phyloP scores from a whole-genome alignment of 2,888 invertebrate species.

The Cryptophagus acutangulus region DNA sequence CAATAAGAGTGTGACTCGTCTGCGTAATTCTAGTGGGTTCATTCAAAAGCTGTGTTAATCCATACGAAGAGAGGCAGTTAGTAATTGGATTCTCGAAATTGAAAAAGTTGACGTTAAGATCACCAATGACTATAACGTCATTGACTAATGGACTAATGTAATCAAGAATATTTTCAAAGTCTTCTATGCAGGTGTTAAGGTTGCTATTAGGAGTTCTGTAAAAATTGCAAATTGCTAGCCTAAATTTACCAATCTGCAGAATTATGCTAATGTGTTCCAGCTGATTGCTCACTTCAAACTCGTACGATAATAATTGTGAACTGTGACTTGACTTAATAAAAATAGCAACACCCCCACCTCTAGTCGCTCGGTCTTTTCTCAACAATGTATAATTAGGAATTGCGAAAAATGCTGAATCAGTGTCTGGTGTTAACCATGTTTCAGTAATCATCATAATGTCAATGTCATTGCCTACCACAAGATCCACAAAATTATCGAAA shows the following conservation, averaged over 20 bases:
- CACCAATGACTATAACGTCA: background rate
- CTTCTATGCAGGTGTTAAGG: background rate
- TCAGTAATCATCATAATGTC: background rate
- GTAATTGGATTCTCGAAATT: background rate
- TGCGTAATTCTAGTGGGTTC: background rate
- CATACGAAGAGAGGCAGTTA: background rate
- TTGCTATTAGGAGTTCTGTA: background rate
- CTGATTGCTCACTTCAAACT: background rate
- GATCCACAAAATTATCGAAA: background rate
- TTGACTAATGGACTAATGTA: background rate
- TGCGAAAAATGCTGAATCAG: background rate
- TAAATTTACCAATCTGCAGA: background rate
- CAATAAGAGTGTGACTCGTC: background rate
- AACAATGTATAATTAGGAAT: background rate
- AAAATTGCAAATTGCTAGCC: background rate
- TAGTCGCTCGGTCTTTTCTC: background rate
- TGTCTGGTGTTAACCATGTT: background rate
- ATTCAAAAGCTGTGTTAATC: conserved; percentile 2
- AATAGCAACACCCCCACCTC: background rate
- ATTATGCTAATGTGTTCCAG: background rate
- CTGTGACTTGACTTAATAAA: background rate
- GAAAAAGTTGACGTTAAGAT: conserved; percentile 1
- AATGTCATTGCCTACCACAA: background rate
- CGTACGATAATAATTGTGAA: background rate
- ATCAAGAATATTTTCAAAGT: background rate